Evolutionary conservation across 2,797 vertebrate genomes (phyloP).

Genomic region (Merluccius polli): DNA sequence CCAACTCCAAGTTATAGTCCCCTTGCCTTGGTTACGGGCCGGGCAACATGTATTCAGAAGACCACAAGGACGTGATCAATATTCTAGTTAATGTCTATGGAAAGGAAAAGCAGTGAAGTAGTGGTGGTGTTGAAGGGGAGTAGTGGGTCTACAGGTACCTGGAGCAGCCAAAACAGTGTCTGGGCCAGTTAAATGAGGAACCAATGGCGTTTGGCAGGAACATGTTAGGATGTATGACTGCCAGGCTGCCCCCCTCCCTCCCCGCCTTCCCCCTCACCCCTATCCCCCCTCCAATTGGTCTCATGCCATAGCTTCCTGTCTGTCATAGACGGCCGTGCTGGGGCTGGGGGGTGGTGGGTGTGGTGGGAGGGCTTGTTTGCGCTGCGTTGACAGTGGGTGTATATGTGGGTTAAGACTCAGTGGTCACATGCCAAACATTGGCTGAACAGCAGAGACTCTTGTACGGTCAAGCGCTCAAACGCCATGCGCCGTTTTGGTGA

Average conservation of each 20-base stretch:
- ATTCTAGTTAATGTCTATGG: no score
- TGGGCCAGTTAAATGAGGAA: background rate
- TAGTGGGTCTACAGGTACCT: background rate
- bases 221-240: conserved; percentile 30
- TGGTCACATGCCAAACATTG: conserved; percentile 36
- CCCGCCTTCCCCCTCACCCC: background rate
- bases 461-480: background rate
- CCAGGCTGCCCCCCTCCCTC: background rate
- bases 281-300: conserved; percentile 20
- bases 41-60: no score
- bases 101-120: no score
- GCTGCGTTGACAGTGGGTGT: conserved; percentile 48
- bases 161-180: background rate
- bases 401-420: conserved; percentile 53
- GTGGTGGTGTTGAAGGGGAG: background rate
- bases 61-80: no score
- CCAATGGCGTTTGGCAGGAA: conserved; percentile 19
- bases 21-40: no score
- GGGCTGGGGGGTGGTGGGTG: conserved; percentile 23
- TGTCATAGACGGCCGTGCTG: conserved; percentile 35
- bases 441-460: background rate
- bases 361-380: conserved; percentile 44
- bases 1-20: no score
- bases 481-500: no score
- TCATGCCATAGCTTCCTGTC: conserved; percentile 27